Evolutionary conservation across 2,888 invertebrate species (phyloP).

Genomic region (Myopa testacea): DNA sequence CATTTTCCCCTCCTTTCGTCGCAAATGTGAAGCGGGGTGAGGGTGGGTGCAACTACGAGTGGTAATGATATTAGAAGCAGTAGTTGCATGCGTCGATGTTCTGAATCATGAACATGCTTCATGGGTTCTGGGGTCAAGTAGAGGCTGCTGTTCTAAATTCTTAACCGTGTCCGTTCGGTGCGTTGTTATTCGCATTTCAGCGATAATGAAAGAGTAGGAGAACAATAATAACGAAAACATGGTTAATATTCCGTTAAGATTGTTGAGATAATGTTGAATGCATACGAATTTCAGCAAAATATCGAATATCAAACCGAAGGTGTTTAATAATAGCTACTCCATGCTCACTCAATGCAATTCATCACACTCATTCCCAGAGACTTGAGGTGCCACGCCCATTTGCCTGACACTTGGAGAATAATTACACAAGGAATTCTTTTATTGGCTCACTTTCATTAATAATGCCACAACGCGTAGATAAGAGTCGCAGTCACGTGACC

Average conservation of each 20-base stretch:
- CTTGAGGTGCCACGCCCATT: slow-evolving; percentile 11
- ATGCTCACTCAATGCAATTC: not conserved
- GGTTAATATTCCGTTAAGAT: not conserved
- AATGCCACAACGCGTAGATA: slow-evolving; percentile 4
- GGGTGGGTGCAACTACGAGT: not conserved
- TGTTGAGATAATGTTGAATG: not conserved
- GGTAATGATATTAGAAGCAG: no score
- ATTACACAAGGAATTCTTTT: not conserved
- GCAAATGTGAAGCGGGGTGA: not conserved
- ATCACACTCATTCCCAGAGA: not conserved
- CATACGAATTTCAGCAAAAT: not conserved
- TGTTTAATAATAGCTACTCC: not conserved
- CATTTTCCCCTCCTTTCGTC: not conserved
- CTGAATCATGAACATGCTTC: slow-evolving; percentile 8
- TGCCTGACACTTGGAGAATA: not conserved
- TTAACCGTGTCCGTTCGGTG: not conserved
- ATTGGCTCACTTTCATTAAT: slow-evolving; percentile 23
- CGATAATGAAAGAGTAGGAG: slow-evolving; percentile 6
- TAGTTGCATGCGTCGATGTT: not conserved
- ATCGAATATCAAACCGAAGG: not conserved
- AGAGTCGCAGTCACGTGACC: slow-evolving; percentile 25
- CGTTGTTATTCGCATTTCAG: not conserved
- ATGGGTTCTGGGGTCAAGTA: not conserved
- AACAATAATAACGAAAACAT: not conserved
- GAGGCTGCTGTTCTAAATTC: slow-evolving; percentile 10